phyloP scores from a whole-genome alignment of 2,797 vertebrate species.

The Coluber constrictor region DNA sequence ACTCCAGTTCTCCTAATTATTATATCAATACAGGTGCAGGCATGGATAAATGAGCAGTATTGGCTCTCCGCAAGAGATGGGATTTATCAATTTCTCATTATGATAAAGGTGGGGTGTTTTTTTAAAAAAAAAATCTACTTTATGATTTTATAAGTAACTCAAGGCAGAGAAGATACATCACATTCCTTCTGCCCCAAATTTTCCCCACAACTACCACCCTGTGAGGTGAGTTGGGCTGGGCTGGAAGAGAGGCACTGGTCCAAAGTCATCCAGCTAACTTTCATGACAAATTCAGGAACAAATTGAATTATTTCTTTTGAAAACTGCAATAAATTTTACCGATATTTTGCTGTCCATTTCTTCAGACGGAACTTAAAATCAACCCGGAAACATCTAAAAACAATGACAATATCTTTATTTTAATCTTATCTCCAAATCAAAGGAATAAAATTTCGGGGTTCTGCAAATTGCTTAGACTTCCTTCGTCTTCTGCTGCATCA shows the following conservation, averaged over 20 bases:
- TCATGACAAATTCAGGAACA: not conserved
- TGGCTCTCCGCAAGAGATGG: not conserved
- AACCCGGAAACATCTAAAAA: not conserved
- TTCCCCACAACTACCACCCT: not conserved
- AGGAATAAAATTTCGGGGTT: not conserved
- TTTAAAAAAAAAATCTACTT: not conserved
- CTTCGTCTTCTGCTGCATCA: not conserved
- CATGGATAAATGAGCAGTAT: not conserved
- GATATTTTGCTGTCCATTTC: not conserved
- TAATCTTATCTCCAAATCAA: not conserved
- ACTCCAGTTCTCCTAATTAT: not conserved
- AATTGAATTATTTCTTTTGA: not conserved
- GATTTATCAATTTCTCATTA: not conserved
- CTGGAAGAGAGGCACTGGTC: not conserved
- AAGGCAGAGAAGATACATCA: not conserved
- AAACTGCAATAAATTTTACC: not conserved
- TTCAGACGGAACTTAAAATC: not conserved
- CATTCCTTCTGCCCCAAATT: not conserved
- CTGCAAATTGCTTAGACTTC: not conserved
- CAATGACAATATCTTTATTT: not conserved
- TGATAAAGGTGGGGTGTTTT: not conserved
- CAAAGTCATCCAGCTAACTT: not conserved
- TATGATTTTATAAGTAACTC: not conserved
- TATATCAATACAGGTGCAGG: not conserved
- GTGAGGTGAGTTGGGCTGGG: not conserved